Evolutionary conservation across 2,888 invertebrate species (phyloP).

Genomic region (Aphidoletes aphidimyza): DNA sequence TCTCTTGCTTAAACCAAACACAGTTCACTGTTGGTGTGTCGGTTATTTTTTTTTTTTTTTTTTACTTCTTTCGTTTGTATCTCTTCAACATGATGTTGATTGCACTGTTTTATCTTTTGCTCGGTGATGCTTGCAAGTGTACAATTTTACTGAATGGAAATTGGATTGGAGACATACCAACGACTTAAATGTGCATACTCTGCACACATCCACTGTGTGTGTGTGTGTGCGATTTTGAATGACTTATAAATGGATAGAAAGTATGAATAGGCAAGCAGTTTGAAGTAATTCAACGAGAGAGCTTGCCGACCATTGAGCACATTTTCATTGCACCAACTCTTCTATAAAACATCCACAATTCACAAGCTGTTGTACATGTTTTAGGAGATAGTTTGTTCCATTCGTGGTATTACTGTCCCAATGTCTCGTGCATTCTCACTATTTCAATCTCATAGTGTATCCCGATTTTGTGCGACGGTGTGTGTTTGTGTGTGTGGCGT

Average conservation of each 20-base stretch:
- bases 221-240: not conserved
- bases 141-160: constrained; percentile 28
- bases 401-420: not conserved
- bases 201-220: not conserved
- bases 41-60: not conserved
- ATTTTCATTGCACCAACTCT: not conserved
- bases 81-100: not conserved
- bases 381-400: not conserved
- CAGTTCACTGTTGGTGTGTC: no score
- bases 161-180: not conserved
- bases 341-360: not conserved
- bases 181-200: constrained; percentile 32
- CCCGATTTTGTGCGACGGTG: no score
- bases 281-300: not conserved
- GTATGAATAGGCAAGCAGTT: constrained; percentile 43
- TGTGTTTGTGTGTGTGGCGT: not conserved
- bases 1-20: constrained; percentile 13
- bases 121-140: not conserved
- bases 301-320: not conserved
- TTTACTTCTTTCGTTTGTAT: not conserved
- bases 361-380: not conserved
- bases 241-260: constrained; percentile 42
- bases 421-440: not conserved
- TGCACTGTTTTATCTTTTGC: not conserved
- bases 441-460: no score